Conservation (phyloP, 1,140 invertebrate genomes). For the Drosophila lowei region DNA sequence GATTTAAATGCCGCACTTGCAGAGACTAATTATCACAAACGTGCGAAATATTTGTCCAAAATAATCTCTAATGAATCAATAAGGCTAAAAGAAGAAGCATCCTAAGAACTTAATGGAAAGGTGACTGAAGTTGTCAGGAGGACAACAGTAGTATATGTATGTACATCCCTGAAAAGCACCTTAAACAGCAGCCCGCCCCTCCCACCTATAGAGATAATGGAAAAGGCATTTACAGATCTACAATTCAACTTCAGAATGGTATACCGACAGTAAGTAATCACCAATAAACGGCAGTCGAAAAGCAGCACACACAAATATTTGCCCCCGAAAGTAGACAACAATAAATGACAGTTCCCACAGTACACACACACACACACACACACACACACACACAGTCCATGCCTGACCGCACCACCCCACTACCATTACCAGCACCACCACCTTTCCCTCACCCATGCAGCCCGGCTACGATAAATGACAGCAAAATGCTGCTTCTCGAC, state of each 20-base stretch:
- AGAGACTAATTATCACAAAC: too few species aligned
- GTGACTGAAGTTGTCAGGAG: too few species aligned
- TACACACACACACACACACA: conserved; percentile 5
- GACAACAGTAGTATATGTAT: too few species aligned
- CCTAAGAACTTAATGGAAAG: too few species aligned
- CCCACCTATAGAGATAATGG: conserved; percentile 24
- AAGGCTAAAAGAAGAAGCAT: too few species aligned
- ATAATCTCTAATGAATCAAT: too few species aligned
- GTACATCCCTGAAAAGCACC: not conserved
- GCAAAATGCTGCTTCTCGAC: conserved; percentile 22
- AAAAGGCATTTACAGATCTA: conserved; percentile 26
- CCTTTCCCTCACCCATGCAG: conserved; percentile 6
- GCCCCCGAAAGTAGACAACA: conserved; percentile 48
- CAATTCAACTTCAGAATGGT: conserved; percentile 23
- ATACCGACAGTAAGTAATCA: conserved; percentile 50
- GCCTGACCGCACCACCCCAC: conserved; percentile 3
- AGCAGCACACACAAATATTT: conserved; percentile 55
- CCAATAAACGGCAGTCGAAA: conserved; percentile 47
- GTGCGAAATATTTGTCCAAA: too few species aligned
- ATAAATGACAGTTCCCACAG: conserved; percentile 36
- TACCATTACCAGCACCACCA: not conserved
- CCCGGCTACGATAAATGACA: conserved; percentile 43
- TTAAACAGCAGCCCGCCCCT: not conserved
- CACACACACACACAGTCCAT: not conserved
- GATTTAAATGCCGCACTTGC: too few species aligned